phyloP scores from a whole-genome alignment of 2,888 invertebrate genomes.

The Drosophila meridiana region DNA sequence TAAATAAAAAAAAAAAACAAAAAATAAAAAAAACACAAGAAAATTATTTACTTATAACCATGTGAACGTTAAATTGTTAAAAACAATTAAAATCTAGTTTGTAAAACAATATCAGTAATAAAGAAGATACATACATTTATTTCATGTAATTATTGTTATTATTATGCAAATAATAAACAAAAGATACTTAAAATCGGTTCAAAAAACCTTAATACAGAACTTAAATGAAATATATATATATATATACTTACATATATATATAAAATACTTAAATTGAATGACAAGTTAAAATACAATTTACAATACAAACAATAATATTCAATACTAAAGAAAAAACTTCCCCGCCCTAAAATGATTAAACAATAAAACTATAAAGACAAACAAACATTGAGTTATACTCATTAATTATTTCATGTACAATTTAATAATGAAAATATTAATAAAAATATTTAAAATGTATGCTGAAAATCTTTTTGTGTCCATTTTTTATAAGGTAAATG shows the following conservation, averaged over 20 bases:
- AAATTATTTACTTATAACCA: conserved; percentile 72
- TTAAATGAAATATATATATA: conserved; percentile 29
- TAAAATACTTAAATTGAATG: conserved; percentile 32
- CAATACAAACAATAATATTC: conserved; percentile 58
- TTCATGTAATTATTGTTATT: conserved; percentile 72
- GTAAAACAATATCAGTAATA: conserved; percentile 64
- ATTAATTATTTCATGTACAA: conserved; percentile 75
- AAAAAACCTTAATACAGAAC: conserved; percentile 30
- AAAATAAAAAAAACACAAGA: conserved; percentile 45
- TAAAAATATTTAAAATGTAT: conserved; percentile 66
- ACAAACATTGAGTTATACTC: conserved; percentile 72
- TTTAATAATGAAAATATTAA: conserved; percentile 59
- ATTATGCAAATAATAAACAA: conserved; percentile 49
- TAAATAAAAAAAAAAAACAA: conserved; percentile 35
- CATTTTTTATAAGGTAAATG: background rate
- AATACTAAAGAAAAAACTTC: conserved; percentile 51
- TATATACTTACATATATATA: conserved; percentile 4
- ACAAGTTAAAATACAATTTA: conserved; percentile 45
- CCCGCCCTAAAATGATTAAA: conserved; percentile 70
- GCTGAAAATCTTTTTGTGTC: conserved; percentile 28
- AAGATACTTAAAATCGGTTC: conserved; percentile 44
- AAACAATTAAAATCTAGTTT: conserved; percentile 74
- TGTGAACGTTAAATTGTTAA: conserved; percentile 75
- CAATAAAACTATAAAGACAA: conserved; percentile 44
- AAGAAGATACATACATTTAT: conserved; percentile 60